Percentiles rank a stretch among this genome's conserved stretches.
Evolutionary conservation across 2,888 invertebrate genomes (phyloP).

Genomic region (Coelinius sp.): DNA sequence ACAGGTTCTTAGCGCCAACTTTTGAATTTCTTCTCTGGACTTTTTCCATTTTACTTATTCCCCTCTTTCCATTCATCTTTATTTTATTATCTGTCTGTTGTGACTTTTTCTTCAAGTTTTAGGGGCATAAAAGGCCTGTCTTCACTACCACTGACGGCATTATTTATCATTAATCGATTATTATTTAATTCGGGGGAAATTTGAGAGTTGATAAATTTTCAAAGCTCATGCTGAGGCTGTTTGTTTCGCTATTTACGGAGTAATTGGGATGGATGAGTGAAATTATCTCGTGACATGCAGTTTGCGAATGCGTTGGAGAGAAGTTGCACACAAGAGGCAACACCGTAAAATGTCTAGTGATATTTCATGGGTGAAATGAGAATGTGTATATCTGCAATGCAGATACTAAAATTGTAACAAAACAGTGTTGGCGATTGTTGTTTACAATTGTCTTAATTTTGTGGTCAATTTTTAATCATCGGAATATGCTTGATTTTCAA

Average conservation of each 20-base stretch:
- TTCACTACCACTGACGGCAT: neutral
- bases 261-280: constrained; percentile 37
- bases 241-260: neutral
- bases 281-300: constrained; percentile 36
- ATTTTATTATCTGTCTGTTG: constrained; percentile 7
- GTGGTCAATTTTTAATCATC: neutral
- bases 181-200: neutral
- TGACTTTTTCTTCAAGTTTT: constrained; percentile 2
- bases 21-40: constrained; percentile 33
- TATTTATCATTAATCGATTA: neutral
- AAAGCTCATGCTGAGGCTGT: neutral
- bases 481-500: too few species aligned
- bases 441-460: constrained; percentile 3
- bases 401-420: constrained; percentile 38
- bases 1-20: constrained; percentile 32
- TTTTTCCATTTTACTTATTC: constrained; percentile 16
- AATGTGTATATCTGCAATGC: constrained; percentile 40
- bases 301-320: neutral
- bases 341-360: constrained; percentile 31
- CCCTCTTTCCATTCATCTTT: constrained; percentile 5
- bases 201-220: neutral
- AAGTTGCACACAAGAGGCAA: neutral
- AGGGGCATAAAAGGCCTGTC: neutral
- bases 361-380: constrained; percentile 37
- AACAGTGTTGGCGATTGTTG: constrained; percentile 5